Conservation (phyloP, 2,797 vertebrate species). For the Siniperca undulata region DNA sequence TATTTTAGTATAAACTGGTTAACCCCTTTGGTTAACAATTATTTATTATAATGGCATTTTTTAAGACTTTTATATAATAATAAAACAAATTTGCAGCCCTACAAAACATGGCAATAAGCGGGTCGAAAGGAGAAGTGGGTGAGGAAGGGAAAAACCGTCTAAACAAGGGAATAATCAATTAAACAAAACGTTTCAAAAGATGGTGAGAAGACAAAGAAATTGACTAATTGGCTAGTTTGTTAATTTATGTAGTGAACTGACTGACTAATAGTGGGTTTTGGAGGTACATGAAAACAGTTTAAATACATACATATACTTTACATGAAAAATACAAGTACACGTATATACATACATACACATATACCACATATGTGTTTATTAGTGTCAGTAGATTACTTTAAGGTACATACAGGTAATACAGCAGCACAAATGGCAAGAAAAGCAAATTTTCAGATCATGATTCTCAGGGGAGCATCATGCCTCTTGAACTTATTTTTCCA, state of each 20-base stretch:
- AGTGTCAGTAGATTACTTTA: background rate
- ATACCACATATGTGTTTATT: background rate
- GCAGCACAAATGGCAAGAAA: background rate
- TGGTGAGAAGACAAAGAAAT: background rate
- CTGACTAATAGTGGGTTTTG: background rate
- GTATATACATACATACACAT: background rate
- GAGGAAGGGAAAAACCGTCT: background rate
- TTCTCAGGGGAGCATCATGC: background rate
- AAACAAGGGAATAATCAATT: background rate
- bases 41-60: background rate
- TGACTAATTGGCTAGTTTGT: background rate
- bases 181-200: background rate
- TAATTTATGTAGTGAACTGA: background rate
- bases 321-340: background rate
- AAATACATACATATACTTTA: background rate
- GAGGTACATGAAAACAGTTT: background rate
- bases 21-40: background rate
- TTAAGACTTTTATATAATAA: background rate
- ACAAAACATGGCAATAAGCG: background rate
- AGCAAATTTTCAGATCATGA: background rate
- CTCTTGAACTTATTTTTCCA: background rate
- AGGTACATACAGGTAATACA: background rate
- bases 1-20: too few species aligned
- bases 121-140: background rate
- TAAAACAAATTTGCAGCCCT: background rate